Evolutionary conservation across 2,888 invertebrate genomes (phyloP).

Genomic region (Drosophila helvetica): DNA sequence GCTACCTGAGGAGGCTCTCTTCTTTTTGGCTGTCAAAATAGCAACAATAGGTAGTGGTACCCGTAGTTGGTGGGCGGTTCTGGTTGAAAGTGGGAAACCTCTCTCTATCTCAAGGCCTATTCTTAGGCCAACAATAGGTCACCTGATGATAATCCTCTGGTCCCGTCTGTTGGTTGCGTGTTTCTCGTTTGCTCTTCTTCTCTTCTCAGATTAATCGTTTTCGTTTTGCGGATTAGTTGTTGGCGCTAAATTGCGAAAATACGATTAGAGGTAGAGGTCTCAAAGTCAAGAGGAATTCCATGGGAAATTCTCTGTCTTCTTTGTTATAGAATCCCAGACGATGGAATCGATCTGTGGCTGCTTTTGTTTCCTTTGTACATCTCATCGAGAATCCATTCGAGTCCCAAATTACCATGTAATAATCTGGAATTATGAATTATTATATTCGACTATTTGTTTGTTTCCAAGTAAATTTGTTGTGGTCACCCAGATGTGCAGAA

Average conservation of each 20-base stretch:
- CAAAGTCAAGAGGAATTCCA: conserved; percentile 49
- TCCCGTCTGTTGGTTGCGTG: conserved; percentile 37
- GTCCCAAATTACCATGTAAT: conserved; percentile 76
- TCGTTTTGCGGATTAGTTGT: conserved; percentile 75
- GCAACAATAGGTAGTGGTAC: conserved; percentile 78
- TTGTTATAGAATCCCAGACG: conserved; percentile 32
- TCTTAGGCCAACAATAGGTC: conserved; percentile 61
- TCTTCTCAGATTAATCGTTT: conserved; percentile 69
- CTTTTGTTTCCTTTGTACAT: conserved; percentile 8
- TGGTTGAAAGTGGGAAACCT: conserved; percentile 62
- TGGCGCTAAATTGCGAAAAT: conserved; percentile 81
- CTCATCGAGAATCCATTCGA: not conserved
- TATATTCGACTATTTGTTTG: conserved; percentile 22
- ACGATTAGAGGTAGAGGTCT: conserved; percentile 56
- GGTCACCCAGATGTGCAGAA: conserved; percentile 29
- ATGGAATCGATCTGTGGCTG: conserved; percentile 6
- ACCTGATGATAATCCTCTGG: conserved; percentile 74
- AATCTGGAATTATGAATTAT: conserved; percentile 48
- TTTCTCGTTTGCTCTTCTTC: conserved; percentile 16
- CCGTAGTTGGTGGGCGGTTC: conserved; percentile 54
- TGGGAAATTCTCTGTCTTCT: conserved; percentile 49
- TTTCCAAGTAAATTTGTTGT: conserved; percentile 36
- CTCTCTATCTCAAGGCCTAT: not conserved
- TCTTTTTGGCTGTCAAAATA: conserved; percentile 80
- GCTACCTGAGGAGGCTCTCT: conserved; percentile 46